phyloP scores from a whole-genome alignment of 2,113 vertebrate genomes.

The Hippocampus zosterae region DNA sequence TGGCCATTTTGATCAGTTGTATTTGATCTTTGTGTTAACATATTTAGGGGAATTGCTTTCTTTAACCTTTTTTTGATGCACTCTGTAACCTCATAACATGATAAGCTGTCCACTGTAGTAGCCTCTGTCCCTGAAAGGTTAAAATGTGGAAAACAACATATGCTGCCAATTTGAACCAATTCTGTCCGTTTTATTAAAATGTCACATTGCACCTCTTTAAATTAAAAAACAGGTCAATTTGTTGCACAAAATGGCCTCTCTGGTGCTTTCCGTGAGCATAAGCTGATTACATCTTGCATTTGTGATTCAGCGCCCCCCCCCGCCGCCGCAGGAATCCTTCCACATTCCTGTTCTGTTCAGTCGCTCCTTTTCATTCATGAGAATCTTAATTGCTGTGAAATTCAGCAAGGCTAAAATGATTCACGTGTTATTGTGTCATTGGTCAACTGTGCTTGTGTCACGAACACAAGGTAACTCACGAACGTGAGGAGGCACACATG shows the following conservation, averaged over 20 bases:
- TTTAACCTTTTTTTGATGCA: too few species aligned
- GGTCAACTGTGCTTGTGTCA: constrained; percentile 35
- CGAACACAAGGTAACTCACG: constrained; percentile 37
- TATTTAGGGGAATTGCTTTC: neutral
- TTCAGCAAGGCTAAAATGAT: constrained; percentile 56
- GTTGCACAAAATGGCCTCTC: constrained; percentile 20
- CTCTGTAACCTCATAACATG: too few species aligned
- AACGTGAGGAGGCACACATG: neutral
- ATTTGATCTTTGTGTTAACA: neutral
- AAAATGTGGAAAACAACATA: too few species aligned
- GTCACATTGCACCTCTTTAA: constrained; percentile 1
- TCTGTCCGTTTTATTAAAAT: constrained; percentile 4
- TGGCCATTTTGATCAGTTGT: neutral
- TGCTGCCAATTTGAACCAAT: neutral
- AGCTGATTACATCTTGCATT: constrained; percentile 46
- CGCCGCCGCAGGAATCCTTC: constrained; percentile 22
- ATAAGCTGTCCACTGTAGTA: too few species aligned
- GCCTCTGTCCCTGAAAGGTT: too few species aligned
- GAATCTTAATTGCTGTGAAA: constrained; percentile 54
- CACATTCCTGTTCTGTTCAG: constrained; percentile 50
- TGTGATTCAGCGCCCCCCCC: constrained; percentile 41
- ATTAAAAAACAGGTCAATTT: constrained; percentile 8
- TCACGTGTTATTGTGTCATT: constrained; percentile 44
- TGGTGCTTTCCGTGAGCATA: constrained; percentile 28
- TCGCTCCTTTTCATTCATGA: constrained; percentile 55